A percentile compares a stretch with the other conserved stretches of the same genome.
These are phyloP conservation scores for Heliornis fulica DNA, from an alignment of 2,113 vertebrate genomes.

Conservation along the genomic window DNA sequence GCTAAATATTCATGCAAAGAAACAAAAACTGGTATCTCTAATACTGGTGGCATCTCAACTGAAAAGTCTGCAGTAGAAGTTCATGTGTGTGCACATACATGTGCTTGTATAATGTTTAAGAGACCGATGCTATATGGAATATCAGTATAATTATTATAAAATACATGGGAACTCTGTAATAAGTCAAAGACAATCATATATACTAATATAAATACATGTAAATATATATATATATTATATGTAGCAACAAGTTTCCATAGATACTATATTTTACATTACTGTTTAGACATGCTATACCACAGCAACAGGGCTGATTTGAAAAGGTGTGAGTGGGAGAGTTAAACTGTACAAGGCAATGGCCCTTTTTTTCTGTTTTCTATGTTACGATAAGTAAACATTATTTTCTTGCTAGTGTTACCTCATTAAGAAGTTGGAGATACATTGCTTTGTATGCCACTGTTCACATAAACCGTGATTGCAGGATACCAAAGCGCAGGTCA, in stretches of 20 bases:
- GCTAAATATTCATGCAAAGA: background rate
- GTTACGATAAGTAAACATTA: background rate
- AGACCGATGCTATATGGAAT: background rate
- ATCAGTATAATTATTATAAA: background rate
- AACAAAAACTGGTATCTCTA: background rate
- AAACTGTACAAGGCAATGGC: background rate
- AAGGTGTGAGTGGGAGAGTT: background rate
- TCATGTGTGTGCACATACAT: fast-evolving
- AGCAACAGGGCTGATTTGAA: background rate
- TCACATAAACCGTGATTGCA: background rate
- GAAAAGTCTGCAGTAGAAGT: background rate
- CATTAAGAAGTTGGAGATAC: background rate
- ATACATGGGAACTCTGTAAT: background rate
- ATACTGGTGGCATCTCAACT: background rate
- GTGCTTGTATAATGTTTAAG: background rate
- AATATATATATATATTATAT: background rate
- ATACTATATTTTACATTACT: background rate
- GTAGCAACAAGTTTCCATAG: background rate
- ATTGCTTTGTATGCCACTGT: background rate
- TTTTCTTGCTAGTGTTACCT: background rate
- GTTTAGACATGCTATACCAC: background rate
- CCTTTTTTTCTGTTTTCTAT: background rate
- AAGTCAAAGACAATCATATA: background rate
- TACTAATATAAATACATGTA: background rate
- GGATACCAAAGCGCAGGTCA: background rate